Conservation (phyloP, 2,797 vertebrate genomes). For the Schizothorax lantsangensis region DNA sequence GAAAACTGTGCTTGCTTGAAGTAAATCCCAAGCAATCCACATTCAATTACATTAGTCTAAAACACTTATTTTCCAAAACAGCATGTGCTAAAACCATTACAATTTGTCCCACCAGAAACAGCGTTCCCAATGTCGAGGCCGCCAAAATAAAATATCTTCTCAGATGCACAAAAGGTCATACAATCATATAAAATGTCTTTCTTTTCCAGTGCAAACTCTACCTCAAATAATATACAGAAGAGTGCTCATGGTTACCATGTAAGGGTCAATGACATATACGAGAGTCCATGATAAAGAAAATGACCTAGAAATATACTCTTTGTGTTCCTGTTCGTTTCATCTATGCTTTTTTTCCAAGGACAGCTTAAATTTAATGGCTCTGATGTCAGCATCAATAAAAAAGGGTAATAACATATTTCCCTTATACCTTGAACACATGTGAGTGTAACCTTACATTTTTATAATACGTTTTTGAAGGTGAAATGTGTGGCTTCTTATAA, state of each 20-base stretch:
- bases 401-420: neutral
- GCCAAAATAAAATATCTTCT: neutral
- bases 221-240: neutral
- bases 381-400: neutral
- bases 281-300: neutral
- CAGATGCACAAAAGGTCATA: neutral
- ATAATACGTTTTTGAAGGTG: neutral
- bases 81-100: neutral
- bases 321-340: neutral
- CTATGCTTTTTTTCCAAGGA: neutral
- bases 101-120: neutral
- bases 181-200: conserved; percentile 7
- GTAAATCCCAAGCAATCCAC: conserved; percentile 31
- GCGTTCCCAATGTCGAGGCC: neutral
- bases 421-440: neutral
- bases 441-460: neutral
- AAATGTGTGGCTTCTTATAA: neutral
- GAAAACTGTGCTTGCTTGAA: conserved; percentile 22
- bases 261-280: neutral
- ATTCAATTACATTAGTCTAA: conserved; percentile 25
- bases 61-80: conserved; percentile 5
- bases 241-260: neutral
- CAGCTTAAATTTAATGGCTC: neutral
- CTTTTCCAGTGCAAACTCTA: neutral
- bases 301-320: neutral